Evolutionary conservation across 2,888 invertebrate genomes (phyloP).

Genomic region (Amiota minor): DNA sequence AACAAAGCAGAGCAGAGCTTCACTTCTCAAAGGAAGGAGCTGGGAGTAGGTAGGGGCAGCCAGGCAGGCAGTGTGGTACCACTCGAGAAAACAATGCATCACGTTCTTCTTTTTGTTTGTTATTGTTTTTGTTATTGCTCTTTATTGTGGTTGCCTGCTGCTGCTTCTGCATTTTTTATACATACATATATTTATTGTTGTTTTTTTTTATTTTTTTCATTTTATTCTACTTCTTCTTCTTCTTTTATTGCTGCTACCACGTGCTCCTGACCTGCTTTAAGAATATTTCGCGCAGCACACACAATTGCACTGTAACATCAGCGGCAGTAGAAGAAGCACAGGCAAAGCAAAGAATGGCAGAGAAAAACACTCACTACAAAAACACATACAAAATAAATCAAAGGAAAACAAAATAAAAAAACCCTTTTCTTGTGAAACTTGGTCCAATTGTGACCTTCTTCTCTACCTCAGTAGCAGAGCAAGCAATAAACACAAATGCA

Average conservation of each 20-base stretch:
- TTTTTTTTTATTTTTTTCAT: constrained; percentile 4
- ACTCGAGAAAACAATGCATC: constrained; percentile 5
- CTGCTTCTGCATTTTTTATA: neutral
- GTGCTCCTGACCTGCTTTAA: constrained; percentile 18
- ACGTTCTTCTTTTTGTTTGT: neutral
- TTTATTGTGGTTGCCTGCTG: neutral
- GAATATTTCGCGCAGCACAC: neutral
- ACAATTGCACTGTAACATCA: neutral
- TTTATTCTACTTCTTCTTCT: too few relatives aligned
- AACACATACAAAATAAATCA: neutral
- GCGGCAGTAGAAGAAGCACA: neutral
- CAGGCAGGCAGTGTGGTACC: neutral
- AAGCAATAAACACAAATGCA: constrained; percentile 8
- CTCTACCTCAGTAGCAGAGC: too few relatives aligned
- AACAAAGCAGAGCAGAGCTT: neutral
- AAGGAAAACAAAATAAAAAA: too few relatives aligned
- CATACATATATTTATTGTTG: neutral
- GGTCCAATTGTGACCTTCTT: too few relatives aligned
- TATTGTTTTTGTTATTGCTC: neutral
- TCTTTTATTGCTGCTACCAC: too few relatives aligned
- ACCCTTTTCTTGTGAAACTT: too few relatives aligned
- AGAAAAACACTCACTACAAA: neutral
- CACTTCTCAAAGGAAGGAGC: too few relatives aligned
- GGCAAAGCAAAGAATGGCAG: too few relatives aligned
- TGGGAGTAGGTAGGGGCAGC: too few relatives aligned